These are phyloP conservation scores for Gallinago undulata DNA, from an alignment of 2,113 vertebrate species.

Conservation along the genomic window DNA sequence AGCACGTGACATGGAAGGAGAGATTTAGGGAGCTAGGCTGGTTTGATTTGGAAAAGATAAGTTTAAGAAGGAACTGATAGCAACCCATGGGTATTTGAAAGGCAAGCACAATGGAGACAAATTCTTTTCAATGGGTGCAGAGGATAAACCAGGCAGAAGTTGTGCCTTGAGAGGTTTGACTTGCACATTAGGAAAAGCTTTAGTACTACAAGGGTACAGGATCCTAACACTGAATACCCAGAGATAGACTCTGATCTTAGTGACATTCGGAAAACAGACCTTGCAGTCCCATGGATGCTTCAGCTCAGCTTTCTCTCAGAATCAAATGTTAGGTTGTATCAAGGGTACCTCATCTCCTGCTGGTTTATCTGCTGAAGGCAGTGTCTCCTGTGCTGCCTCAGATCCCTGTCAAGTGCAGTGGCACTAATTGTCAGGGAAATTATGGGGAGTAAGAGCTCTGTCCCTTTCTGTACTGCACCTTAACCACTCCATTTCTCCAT, in stretches of 20 bases:
- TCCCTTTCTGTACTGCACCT: background rate
- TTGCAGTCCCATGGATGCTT: background rate
- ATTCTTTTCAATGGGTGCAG: background rate
- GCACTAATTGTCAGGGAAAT: background rate
- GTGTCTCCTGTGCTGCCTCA: background rate
- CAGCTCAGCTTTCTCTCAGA: background rate
- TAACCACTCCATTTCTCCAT: background rate
- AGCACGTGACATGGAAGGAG: background rate
- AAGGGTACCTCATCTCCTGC: background rate
- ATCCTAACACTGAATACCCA: background rate
- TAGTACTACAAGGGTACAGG: background rate
- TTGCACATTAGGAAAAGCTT: background rate
- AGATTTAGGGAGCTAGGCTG: background rate
- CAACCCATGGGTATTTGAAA: background rate
- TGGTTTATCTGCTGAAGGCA: background rate
- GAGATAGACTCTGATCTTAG: background rate
- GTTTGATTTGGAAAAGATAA: background rate
- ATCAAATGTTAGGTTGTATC: background rate
- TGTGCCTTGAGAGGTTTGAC: background rate
- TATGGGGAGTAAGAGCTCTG: background rate
- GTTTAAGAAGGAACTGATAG: background rate
- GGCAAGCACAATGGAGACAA: background rate
- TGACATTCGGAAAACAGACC: background rate
- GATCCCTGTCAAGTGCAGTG: accelerated
- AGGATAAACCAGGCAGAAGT: background rate